Evolutionary conservation across 2,888 invertebrate genomes (phyloP).

Genomic region (Panopea generosa): DNA sequence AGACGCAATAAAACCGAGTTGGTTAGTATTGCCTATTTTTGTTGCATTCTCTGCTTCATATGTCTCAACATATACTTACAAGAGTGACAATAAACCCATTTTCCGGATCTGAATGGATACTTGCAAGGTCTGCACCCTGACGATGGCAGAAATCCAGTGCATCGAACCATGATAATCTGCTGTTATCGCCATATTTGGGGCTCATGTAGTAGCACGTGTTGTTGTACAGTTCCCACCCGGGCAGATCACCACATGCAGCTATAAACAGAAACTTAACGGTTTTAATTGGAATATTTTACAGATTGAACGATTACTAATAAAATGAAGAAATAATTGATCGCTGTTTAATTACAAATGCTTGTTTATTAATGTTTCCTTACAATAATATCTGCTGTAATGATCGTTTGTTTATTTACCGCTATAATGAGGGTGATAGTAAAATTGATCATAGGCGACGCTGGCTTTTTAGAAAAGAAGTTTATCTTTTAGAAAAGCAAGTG

Average conservation of each 20-base stretch:
- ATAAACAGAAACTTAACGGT: constrained; percentile 6
- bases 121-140: constrained; percentile 74
- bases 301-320: not conserved
- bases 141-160: constrained; percentile 67
- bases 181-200: constrained; percentile 50
- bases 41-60: too few species aligned
- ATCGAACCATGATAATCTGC: constrained; percentile 68
- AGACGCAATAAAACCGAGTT: too few species aligned
- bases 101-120: constrained; percentile 69
- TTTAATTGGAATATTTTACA: not conserved
- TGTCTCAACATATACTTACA: constrained; percentile 52
- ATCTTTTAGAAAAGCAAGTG: too few species aligned
- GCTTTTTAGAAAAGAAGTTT: too few species aligned
- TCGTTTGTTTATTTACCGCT: too few species aligned
- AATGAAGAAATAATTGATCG: too few species aligned
- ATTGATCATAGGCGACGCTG: too few species aligned
- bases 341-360: too few species aligned
- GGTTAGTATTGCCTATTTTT: too few species aligned
- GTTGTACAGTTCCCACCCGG: constrained; percentile 70
- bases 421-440: too few species aligned
- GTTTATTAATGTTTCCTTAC: too few species aligned
- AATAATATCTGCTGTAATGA: too few species aligned
- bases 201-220: constrained; percentile 74
- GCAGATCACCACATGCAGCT: constrained; percentile 51
- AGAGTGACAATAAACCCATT: constrained; percentile 68